Evolutionary conservation across 2,888 invertebrate genomes (phyloP), one percentile per base, ranked within the genome.

Genomic region (Lasioglossum leucozonium): DNA sequence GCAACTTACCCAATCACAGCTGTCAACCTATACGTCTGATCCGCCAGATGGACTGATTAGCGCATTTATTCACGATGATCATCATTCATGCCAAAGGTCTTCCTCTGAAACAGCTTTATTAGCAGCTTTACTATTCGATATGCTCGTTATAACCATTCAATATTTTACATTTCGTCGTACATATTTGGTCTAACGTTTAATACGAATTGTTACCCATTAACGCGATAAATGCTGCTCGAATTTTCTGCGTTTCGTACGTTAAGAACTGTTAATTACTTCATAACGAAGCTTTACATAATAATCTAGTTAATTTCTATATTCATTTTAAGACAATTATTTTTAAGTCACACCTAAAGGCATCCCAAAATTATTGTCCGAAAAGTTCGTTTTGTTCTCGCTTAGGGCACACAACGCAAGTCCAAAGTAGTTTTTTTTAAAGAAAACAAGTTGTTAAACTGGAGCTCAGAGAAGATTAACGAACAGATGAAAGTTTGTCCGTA

Each of bases 41-140:
- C 34, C 55, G 47, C n/a, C 11, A 18, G 51, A 62, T 82, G 62
- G 37, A 75, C 75, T 74, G 75, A 82, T 75, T 81, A 71, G 47
- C 37, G 58, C 67, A 81, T 82, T 65, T 83, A 51, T 83, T 83
- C 81, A 73, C 72, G 34, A 77, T 67, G 58, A 69, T 72, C 37
- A 30, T 69, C 40, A 26, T 26, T 71, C 69, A 13, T 58, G 72
- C 47, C 77, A 44, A 77, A 77, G 67, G 73, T 47, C 34, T 34
- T 69, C 34, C 65, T 34, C 18, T 18, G 18, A 18, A 26, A 65
- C 34, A 22, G 34, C 34, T 16, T 62, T 30, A 30, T 16, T 62
- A 30, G 26, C 16, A 30, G 55, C 55, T 11, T n/a, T 0, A 11
- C n/a, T 5, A 16, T 16, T 62, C 16, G 30, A 30, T 16, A 16